Evolutionary conservation across 2,888 invertebrate species (phyloP).

Genomic region (Lepeophtheirus nordmannii): DNA sequence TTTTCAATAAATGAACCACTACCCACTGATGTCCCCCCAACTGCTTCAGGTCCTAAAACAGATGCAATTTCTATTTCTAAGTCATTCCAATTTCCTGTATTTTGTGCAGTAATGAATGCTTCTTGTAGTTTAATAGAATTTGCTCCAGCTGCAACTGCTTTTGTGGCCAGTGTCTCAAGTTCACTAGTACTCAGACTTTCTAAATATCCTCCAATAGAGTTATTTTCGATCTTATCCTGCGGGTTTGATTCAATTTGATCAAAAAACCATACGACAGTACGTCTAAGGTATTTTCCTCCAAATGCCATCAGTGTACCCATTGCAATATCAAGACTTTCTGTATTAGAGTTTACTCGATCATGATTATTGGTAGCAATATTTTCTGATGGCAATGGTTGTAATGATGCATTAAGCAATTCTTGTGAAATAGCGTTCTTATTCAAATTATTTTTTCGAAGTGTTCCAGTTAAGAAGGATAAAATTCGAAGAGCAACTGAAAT

Average conservation of each 20-base stretch:
- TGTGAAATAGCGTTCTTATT: too few relatives aligned
- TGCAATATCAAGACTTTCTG: constrained; percentile 4
- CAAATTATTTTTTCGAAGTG: too few relatives aligned
- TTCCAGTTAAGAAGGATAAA: too few relatives aligned
- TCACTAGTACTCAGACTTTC: background rate
- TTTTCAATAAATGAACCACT: too few relatives aligned
- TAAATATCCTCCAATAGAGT: background rate
- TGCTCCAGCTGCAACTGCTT: constrained; percentile 1
- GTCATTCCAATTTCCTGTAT: background rate
- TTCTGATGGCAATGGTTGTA: constrained; percentile 28
- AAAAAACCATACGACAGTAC: background rate
- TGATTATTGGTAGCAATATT: background rate
- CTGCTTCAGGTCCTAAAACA: background rate
- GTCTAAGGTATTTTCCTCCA: constrained; percentile 1
- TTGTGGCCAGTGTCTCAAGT: background rate
- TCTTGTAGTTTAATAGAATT: background rate
- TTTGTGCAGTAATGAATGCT: background rate
- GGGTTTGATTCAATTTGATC: background rate
- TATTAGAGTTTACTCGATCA: background rate
- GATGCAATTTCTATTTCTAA: background rate
- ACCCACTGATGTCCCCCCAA: too few relatives aligned
- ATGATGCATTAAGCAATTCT: too few relatives aligned
- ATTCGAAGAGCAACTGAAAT: too few relatives aligned
- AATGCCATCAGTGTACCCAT: background rate
- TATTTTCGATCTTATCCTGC: background rate